Evolutionary conservation across 2,888 invertebrate species (phyloP), one percentile per base, ranked within the genome.

Genomic region (Lysandra bellargus): DNA sequence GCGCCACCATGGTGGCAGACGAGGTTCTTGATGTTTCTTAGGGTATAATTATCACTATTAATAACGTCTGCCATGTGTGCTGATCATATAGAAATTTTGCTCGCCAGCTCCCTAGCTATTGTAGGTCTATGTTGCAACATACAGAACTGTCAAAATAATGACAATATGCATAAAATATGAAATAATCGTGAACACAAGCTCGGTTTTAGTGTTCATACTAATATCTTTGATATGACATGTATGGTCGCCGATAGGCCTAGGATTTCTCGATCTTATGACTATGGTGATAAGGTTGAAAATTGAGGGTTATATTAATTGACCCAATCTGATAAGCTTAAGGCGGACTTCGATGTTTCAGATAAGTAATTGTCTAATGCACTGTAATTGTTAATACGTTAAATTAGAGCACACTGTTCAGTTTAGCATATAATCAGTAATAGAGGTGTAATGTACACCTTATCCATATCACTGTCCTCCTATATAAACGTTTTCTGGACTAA

Each of bases 281-380:
- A 57, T 57, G 4, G 4, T 57, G 57, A 1, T 17, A 57, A 57
- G 57, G 17, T 57, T 57, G 57, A 57, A 49, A 49, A 49, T 49
- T 49, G 49, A 4, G 30, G 33, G 14, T 4, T 69, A 37, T 5
- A 33, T 14, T 37, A 17, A 37, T 69, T 23, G 69, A 17, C 33
- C 69, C 37, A 17, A 69, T 69, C 69, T 33, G 69, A 69, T 69
- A 69, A 69, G 1, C 64, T 64, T 64, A 4, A 69, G 37, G 33
- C 69, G 69, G 69, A 69, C 33, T 69, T 69, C 17, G 69, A 37
- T 33, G 3, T 69, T 33, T 23, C 64, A 64, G 69, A 69, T 69
- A 69, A 33, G 9, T 64, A 64, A 64, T 30, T 61, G 23, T 33
- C 69, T 69, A 69, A 69, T 69, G 69, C 30, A 30, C 64, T 30